These are phyloP conservation scores for Siniperca chuatsi DNA, from an alignment of 2,113 vertebrate species.

Conservation along the genomic window DNA sequence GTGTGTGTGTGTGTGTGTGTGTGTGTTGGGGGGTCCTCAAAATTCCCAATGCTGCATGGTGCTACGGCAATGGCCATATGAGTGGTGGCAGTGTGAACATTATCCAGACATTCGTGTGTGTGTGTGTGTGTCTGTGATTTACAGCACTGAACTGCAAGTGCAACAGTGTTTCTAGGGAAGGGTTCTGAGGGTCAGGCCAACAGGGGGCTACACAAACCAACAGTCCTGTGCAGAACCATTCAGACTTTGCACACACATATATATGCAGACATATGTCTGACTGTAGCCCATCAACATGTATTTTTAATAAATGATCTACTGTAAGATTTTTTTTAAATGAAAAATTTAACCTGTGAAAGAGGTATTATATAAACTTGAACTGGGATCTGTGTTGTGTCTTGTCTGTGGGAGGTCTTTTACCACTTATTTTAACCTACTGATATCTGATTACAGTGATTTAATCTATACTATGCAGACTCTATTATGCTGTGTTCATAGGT, in stretches of 20 bases:
- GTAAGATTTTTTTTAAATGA: background rate
- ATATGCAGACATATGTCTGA: constrained; percentile 22
- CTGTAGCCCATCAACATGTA: constrained; percentile 47
- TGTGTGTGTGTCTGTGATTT: constrained; percentile 77
- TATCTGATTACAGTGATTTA: background rate
- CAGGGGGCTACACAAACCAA: constrained; percentile 68
- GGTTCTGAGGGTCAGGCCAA: constrained; percentile 84
- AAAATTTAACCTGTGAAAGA: constrained; percentile 8
- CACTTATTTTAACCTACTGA: background rate
- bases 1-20: constrained; percentile 31
- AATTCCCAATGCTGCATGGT: constrained; percentile 43
- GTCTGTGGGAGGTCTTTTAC: background rate
- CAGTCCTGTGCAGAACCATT: background rate
- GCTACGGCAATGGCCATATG: constrained; percentile 31
- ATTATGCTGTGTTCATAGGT: background rate
- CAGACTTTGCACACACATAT: background rate
- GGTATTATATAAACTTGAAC: constrained; percentile 1
- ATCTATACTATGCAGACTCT: background rate
- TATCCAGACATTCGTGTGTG: constrained; percentile 77
- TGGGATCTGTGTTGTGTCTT: background rate
- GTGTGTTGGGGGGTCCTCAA: constrained; percentile 32
- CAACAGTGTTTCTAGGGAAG: constrained; percentile 82
- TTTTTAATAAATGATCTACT: constrained; percentile 40
- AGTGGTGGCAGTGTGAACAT: constrained; percentile 73
- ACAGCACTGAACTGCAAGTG: constrained; percentile 78